phyloP scores from a whole-genome alignment of 2,113 vertebrate genomes.

The Poecilia latipinna region DNA sequence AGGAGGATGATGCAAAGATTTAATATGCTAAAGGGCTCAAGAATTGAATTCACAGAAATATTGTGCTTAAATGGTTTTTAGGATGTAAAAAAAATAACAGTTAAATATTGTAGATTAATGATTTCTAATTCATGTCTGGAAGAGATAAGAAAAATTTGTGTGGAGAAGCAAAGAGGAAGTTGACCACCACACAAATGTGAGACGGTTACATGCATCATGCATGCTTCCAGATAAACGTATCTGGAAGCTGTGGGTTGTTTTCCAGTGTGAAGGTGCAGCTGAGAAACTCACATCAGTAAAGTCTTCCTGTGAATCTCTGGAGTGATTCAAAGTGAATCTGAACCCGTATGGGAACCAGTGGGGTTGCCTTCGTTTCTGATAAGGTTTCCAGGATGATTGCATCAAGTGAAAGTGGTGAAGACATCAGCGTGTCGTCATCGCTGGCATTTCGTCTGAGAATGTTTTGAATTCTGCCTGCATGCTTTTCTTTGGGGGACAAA shows the following conservation, averaged over 20 bases:
- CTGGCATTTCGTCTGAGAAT: slow-evolving; percentile 33
- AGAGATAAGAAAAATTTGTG: not conserved
- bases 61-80: no score
- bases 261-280: not conserved
- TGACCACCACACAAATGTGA: not conserved
- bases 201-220: not conserved
- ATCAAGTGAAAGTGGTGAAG: slow-evolving; percentile 29
- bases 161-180: not conserved
- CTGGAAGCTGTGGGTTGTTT: not conserved
- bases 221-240: not conserved
- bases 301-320: not conserved
- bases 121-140: not conserved
- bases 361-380: slow-evolving; percentile 12
- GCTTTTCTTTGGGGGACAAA: slow-evolving; percentile 50
- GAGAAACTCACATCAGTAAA: not conserved
- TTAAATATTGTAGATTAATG: not conserved
- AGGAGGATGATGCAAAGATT: not conserved
- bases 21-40: not conserved
- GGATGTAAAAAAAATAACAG: not conserved
- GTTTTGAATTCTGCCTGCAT: slow-evolving; percentile 46
- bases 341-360: not conserved
- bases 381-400: slow-evolving; percentile 8
- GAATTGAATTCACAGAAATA: no score
- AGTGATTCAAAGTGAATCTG: not conserved
- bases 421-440: slow-evolving; percentile 11